These are phyloP conservation scores for Podocnemis expansa DNA, from an alignment of 2,113 vertebrate species.

Conservation along the genomic window DNA sequence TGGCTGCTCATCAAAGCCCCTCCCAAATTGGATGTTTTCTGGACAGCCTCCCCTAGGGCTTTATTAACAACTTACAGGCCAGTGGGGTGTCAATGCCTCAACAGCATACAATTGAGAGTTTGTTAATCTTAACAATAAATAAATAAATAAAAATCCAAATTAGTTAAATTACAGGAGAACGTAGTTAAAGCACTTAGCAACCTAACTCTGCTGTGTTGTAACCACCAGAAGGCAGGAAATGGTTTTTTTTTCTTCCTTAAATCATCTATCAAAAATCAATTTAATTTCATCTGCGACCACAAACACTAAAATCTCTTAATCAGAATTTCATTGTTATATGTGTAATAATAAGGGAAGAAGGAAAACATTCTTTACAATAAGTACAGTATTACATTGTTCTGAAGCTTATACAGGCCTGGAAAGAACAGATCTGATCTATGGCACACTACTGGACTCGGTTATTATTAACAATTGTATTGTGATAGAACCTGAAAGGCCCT, in stretches of 20 bases:
- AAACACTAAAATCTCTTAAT: background rate
- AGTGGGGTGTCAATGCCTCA: no score
- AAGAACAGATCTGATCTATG: background rate
- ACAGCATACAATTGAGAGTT: no score
- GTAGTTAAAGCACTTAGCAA: background rate
- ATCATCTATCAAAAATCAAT: background rate
- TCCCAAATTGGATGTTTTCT: no score
- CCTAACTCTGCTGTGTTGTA: background rate
- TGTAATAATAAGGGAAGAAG: background rate
- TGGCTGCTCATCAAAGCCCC: no score
- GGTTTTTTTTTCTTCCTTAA: background rate
- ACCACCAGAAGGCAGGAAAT: background rate
- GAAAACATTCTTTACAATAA: background rate
- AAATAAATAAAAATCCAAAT: rapidly evolving
- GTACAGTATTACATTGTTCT: background rate
- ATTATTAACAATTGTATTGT: no score
- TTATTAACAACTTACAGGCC: no score
- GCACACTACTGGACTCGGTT: background rate
- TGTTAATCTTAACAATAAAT: background rate
- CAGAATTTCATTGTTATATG: background rate
- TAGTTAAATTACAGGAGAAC: background rate
- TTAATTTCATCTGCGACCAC: background rate
- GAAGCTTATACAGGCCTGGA: background rate
- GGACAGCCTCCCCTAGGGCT: no score
- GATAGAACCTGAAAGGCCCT: no score